Conservation (phyloP, 2,888 invertebrate species). For the Torymus aiolomorphi region DNA sequence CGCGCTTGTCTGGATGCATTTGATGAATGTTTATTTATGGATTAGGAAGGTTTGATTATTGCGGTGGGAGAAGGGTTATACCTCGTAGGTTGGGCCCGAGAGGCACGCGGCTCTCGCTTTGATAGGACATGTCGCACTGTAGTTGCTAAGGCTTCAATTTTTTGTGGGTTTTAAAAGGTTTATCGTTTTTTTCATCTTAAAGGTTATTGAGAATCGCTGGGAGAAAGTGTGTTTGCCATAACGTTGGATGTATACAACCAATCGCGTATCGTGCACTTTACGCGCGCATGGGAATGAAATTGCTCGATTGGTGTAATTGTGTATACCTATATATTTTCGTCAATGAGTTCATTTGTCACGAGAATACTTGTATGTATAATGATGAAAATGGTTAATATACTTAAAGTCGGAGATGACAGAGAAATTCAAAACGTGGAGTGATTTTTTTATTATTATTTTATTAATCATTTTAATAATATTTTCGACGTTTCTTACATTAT, state of each 20-base stretch:
- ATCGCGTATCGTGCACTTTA: not conserved
- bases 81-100: conserved; percentile 32
- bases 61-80: not conserved
- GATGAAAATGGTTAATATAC: too few species aligned
- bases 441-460: conserved; percentile 33
- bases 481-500: conserved; percentile 49
- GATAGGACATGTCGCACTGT: conserved; percentile 66
- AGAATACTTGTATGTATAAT: too few species aligned
- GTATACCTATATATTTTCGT: too few species aligned
- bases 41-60: too few species aligned
- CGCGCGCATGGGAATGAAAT: conserved; percentile 6
- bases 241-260: too few species aligned
- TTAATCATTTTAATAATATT: conserved; percentile 47
- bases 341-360: conserved; percentile 32
- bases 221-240: too few species aligned
- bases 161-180: conserved; percentile 1
- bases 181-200: conserved; percentile 18
- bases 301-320: conserved; percentile 13
- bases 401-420: too few species aligned
- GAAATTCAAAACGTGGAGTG: too few species aligned
- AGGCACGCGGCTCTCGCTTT: conserved; percentile 58
- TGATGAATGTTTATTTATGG: too few species aligned
- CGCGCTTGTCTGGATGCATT: conserved; percentile 27
- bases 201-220: not conserved
- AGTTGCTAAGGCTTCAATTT: conserved; percentile 36